Conservation (phyloP, 2,888 invertebrate genomes). For the Cerceris rybyensis region DNA sequence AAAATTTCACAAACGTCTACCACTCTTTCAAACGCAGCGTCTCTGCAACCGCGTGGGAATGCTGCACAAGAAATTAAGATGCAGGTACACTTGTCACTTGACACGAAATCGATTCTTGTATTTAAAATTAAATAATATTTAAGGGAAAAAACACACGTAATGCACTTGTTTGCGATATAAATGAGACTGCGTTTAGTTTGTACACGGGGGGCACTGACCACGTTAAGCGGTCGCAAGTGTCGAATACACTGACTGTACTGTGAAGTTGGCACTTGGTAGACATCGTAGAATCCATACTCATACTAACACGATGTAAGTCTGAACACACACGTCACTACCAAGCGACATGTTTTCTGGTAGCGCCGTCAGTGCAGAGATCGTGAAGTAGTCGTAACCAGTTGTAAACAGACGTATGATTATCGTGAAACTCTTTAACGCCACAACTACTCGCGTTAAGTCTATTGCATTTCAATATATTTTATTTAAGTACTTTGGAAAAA, state of each 20-base stretch:
- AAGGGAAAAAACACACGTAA: neutral
- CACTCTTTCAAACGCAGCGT: neutral
- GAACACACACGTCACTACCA: neutral
- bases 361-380: constrained; percentile 15
- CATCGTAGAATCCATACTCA: constrained; percentile 37
- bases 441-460: neutral
- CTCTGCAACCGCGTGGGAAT: neutral
- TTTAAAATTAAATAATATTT: neutral
- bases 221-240: constrained; percentile 59
- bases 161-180: constrained; percentile 1
- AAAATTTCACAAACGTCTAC: neutral
- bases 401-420: neutral
- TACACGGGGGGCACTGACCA: constrained; percentile 69
- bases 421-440: neutral
- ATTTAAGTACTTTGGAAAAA: no score
- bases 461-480: no score
- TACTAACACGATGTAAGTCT: neutral
- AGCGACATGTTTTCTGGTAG: constrained; percentile 5
- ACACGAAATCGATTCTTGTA: neutral
- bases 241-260: constrained; percentile 63
- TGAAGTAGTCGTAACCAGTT: constrained; percentile 6
- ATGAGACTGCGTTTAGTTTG: constrained; percentile 19
- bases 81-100: neutral
- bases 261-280: constrained; percentile 58
- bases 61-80: neutral